phyloP scores from a whole-genome alignment of 2,888 invertebrate species.

The Philopedon plagiatum region DNA sequence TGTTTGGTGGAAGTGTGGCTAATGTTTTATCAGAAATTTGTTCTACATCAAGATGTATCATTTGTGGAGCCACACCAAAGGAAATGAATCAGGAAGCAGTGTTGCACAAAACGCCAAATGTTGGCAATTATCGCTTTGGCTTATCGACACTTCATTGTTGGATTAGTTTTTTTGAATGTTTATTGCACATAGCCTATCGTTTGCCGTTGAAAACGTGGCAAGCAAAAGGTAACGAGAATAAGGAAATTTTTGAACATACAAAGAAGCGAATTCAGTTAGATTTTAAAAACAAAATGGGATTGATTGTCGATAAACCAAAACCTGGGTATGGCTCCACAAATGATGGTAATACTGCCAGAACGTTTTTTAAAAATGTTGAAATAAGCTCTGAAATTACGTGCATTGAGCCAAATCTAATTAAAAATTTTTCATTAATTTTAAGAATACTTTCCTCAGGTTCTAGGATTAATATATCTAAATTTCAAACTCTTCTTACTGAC shows the following conservation, averaged over 20 bases:
- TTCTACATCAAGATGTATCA: constrained; percentile 5
- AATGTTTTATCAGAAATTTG: constrained; percentile 18
- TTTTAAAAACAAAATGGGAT: constrained; percentile 24
- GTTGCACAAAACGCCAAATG: background rate
- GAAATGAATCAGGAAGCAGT: constrained; percentile 5
- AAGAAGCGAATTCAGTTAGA: constrained; percentile 35
- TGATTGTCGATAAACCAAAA: too few relatives aligned
- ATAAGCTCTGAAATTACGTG: constrained; percentile 1
- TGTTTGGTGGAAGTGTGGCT: constrained; percentile 20
- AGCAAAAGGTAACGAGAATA: constrained; percentile 54
- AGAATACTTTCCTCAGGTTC: constrained; percentile 1
- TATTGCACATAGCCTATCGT: too few relatives aligned
- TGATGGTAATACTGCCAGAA: constrained; percentile 5
- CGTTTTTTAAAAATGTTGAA: background rate
- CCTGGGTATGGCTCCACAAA: constrained; percentile 19
- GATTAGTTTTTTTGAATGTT: constrained; percentile 1
- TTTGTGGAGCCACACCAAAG: background rate
- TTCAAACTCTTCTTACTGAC: constrained; percentile 8
- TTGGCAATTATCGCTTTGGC: background rate
- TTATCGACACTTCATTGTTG: too few relatives aligned
- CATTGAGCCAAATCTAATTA: background rate
- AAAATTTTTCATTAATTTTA: constrained; percentile 7
- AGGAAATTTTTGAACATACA: constrained; percentile 52
- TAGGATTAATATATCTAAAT: background rate
- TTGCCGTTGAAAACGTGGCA: constrained; percentile 58